Percentiles rank a stretch among this genome's conserved stretches.
Evolutionary conservation across 2,797 vertebrate species (phyloP).

Genomic region (Cuculus canorus): DNA sequence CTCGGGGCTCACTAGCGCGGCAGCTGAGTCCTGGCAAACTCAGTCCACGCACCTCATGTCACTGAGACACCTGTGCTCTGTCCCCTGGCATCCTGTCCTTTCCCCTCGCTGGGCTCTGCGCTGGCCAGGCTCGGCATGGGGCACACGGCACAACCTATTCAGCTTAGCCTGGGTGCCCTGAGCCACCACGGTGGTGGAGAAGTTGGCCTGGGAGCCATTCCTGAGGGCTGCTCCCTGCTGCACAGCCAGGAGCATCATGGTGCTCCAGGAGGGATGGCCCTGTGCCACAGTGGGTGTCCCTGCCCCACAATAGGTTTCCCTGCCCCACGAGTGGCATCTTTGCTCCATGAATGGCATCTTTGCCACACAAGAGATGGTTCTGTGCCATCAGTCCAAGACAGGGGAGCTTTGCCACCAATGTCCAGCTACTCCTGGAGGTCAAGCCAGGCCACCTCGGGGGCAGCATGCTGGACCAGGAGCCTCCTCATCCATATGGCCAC

Average conservation of each 20-base stretch:
- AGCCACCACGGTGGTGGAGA: accelerated
- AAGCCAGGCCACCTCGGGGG: background rate
- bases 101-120: background rate
- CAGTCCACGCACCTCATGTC: accelerated
- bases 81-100: too few relatives aligned
- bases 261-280: too few relatives aligned
- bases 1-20: accelerated
- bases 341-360: background rate
- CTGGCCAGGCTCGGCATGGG: background rate
- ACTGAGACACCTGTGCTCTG: accelerated
- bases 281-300: too few relatives aligned
- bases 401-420: background rate
- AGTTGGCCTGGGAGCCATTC: background rate
- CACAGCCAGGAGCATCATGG: accelerated
- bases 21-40: background rate
- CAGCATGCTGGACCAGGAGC: background rate
- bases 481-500: accelerated
- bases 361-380: background rate
- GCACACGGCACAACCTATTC: background rate
- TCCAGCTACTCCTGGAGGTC: accelerated
- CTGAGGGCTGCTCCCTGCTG: background rate
- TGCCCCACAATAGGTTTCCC: background rate
- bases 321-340: background rate
- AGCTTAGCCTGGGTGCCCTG: background rate
- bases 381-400: background rate